Percentiles rank a stretch among this genome's conserved stretches.
phyloP scores from a whole-genome alignment of 1,140 invertebrate genomes.

The Achatina immaculata region DNA sequence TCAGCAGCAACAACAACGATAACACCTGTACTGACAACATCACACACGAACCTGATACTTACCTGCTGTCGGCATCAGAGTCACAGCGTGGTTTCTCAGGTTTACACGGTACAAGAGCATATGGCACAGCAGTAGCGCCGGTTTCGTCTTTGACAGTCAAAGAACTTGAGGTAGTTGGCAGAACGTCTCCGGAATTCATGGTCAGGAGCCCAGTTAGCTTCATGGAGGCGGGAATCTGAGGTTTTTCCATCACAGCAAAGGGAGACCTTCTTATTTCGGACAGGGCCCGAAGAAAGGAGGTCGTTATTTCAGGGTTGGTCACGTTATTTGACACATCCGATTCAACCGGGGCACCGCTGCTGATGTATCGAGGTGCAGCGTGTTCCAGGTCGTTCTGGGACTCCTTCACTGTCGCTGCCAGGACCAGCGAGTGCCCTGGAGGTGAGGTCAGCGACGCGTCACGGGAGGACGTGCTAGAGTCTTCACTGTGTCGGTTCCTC shows the following conservation, averaged over 20 bases:
- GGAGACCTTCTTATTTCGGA: background rate
- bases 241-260: background rate
- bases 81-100: background rate
- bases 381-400: background rate
- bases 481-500: background rate
- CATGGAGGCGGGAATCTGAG: background rate
- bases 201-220: background rate
- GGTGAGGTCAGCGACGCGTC: background rate
- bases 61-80: background rate
- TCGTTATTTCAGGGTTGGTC: background rate
- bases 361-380: too few relatives aligned
- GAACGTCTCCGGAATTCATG: background rate
- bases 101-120: background rate
- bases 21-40: background rate
- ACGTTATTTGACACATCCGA: conserved; percentile 15
- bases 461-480: background rate
- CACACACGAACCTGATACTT: background rate
- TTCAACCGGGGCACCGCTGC: background rate
- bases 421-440: background rate
- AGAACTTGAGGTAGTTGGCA: background rate
- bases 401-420: background rate
- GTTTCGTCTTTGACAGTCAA: background rate
- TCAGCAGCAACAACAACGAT: conserved; percentile 9
- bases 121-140: background rate
- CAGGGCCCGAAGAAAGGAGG: background rate